These are phyloP conservation scores for Excalfactoria chinensis DNA, from an alignment of 2,113 vertebrate species.

Conservation along the genomic window DNA sequence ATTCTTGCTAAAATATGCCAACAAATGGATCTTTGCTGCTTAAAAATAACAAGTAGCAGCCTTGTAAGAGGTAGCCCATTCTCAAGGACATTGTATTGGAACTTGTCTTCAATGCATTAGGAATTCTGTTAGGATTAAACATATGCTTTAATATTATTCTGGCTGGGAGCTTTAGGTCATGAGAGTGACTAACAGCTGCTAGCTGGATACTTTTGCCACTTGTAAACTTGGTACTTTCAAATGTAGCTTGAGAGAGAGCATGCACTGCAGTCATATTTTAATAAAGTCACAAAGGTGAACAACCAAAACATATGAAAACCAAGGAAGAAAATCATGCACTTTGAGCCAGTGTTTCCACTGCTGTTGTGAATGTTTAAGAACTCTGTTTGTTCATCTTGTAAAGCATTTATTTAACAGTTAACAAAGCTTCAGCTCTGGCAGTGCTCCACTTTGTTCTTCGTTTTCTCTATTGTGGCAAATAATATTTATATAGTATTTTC, in stretches of 20 bases:
- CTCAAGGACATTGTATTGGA: background rate
- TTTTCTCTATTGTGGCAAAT: background rate
- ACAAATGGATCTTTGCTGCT: background rate
- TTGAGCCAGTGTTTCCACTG: background rate
- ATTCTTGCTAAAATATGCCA: background rate
- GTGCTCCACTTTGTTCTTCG: background rate
- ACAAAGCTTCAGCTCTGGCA: background rate
- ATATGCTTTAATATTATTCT: background rate
- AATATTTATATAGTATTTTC: background rate
- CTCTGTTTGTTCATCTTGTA: background rate
- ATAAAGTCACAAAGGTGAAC: background rate
- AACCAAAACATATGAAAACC: background rate
- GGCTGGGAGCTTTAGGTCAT: background rate
- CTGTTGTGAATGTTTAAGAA: background rate
- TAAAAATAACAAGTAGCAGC: background rate
- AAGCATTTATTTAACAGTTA: background rate
- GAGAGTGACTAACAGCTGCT: background rate
- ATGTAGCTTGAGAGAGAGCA: background rate
- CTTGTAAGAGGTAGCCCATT: background rate
- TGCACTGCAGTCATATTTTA: background rate
- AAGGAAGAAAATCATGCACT: background rate
- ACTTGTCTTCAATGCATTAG: background rate
- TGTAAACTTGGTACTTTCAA: background rate
- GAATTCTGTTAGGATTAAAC: background rate
- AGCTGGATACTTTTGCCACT: background rate